Evolutionary conservation across 2,113 vertebrate species (phyloP).

Genomic region (Baryphthengus martii): DNA sequence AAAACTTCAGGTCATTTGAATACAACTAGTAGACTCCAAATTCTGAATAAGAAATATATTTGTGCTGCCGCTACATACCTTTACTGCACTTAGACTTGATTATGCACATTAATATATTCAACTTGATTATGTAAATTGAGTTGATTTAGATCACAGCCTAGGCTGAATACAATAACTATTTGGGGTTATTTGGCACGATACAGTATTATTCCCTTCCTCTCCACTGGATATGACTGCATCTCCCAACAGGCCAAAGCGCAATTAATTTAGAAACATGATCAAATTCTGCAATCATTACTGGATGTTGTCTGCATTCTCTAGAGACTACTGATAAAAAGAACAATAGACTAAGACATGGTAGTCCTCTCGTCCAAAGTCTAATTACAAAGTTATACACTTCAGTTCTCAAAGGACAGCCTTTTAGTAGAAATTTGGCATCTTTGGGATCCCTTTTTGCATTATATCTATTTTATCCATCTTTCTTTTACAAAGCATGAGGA

Average conservation of each 20-base stretch:
- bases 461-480: constrained; percentile 6
- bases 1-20: constrained; percentile 29
- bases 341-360: constrained; percentile 27
- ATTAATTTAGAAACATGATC: constrained; percentile 61
- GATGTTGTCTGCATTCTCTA: constrained; percentile 11
- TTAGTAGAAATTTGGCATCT: constrained; percentile 41
- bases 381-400: constrained; percentile 47
- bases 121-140: constrained; percentile 28
- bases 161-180: constrained; percentile 10
- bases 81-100: constrained; percentile 16
- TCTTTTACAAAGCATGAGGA: neutral
- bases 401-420: constrained; percentile 51
- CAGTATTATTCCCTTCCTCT: constrained; percentile 12
- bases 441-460: neutral
- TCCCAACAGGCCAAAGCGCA: constrained; percentile 27
- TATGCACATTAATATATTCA: constrained; percentile 51
- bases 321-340: constrained; percentile 16
- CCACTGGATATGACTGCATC: constrained; percentile 3
- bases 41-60: constrained; percentile 35
- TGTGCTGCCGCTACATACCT: constrained; percentile 20
- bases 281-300: constrained; percentile 43
- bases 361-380: constrained; percentile 51
- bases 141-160: constrained; percentile 35
- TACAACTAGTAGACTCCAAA: constrained; percentile 38
- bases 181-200: constrained; percentile 15